Evolutionary conservation across 2,888 invertebrate species (phyloP), one percentile per base, ranked within the genome.

Genomic region (Hipparchia semele): DNA sequence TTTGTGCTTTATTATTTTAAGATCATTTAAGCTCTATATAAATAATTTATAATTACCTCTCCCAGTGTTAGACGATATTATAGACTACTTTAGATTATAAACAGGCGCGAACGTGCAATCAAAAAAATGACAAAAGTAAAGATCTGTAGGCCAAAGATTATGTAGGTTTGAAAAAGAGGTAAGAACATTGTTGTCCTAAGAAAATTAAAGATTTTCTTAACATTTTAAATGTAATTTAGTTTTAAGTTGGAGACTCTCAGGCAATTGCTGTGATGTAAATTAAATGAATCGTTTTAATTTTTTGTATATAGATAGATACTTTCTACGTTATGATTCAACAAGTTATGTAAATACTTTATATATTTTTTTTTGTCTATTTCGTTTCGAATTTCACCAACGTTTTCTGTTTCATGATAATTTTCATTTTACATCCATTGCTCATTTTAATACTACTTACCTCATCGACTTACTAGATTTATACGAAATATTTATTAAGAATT

Each of bases 71-170:
- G 79, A 53, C 60, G 12, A 71, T 76, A 79, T 78, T 72, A 67
- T 75, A 75, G 73, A 74, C 12, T 65, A 65, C 33, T 65, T 65
- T 76, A 75, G 77, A 74, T 77, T 74, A 78, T 78, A 78, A 81
- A 80, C 83, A 80, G 83, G 86, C 86, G 86, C 84, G 77, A 80
- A 79, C 79, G 91, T 90, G 91, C 90, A 87, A 88, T 86, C 85
- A 81, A 71, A 70, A 82, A 81, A 80, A 83, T 86, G 86, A 88
- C 86, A 87, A 84, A 79, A 80, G 72, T 81, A 84, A 89, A 89
- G 92, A 92, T 92, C 92, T 93, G 92, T 84, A 88, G 90, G 90
- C 93, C 93, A 93, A 93, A 93, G 93, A 93, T 90, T 91, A 93
- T 82, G 80, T 81, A 83, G 80, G 82, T 80, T 80, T 73, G 75